phyloP scores from a whole-genome alignment of 2,797 vertebrate species.

The Distichodus sexfasciatus region DNA sequence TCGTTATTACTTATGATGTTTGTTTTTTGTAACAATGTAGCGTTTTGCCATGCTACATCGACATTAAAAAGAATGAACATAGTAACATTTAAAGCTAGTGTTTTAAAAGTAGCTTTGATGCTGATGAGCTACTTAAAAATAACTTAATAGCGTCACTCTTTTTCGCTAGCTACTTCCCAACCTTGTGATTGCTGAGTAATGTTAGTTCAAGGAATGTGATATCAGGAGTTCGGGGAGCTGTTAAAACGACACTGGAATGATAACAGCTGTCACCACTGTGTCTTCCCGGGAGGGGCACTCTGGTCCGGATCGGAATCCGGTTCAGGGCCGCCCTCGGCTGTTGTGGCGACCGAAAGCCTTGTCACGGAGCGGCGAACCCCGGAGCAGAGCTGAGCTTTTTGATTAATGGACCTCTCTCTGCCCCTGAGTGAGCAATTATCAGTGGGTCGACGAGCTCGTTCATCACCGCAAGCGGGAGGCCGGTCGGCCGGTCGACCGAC shows the following conservation, averaged over 20 bases:
- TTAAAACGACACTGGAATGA: slow-evolving; percentile 12
- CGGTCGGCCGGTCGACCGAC: slow-evolving; percentile 52
- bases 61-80: too few species aligned
- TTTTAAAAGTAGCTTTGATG: too few species aligned
- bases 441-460: slow-evolving; percentile 77
- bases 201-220: slow-evolving; percentile 20
- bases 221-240: not conserved
- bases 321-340: slow-evolving; percentile 51
- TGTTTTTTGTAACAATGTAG: too few species aligned
- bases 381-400: slow-evolving; percentile 71
- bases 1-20: too few species aligned
- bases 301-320: too few species aligned
- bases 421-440: slow-evolving; percentile 84
- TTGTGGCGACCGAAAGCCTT: slow-evolving; percentile 55
- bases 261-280: slow-evolving; percentile 11
- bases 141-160: too few species aligned
- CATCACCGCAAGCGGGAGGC: slow-evolving; percentile 76
- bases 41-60: too few species aligned
- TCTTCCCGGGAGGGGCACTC: not conserved
- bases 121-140: too few species aligned
- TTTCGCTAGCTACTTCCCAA: too few species aligned
- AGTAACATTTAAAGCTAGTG: too few species aligned
- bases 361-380: slow-evolving; percentile 62
- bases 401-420: slow-evolving; percentile 81
- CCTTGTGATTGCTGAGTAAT: not conserved